Evolutionary conservation across 2,888 invertebrate genomes (phyloP).

Genomic region (Agapostemon virescens): DNA sequence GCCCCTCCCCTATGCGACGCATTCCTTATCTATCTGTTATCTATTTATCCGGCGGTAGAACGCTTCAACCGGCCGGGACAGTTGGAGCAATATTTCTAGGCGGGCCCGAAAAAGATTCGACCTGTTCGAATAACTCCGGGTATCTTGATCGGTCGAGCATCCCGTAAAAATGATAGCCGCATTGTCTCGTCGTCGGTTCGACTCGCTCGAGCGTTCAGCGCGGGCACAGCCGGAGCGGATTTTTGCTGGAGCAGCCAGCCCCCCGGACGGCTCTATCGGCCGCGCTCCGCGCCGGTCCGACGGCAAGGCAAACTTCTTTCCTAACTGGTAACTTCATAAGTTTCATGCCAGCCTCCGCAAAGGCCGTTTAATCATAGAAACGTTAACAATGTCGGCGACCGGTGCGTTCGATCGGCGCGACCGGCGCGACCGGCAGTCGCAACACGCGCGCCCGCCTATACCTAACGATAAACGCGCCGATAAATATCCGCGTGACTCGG

Average conservation of each 20-base stretch:
- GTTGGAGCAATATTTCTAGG: conserved; percentile 5
- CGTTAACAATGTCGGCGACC: conserved; percentile 16
- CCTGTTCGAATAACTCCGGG: conserved; percentile 1
- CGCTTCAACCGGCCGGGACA: background rate
- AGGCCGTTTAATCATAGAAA: conserved; percentile 41
- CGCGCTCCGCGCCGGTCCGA: background rate
- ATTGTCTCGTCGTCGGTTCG: conserved; percentile 4
- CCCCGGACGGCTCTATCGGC: conserved; percentile 21
- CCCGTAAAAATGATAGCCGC: background rate
- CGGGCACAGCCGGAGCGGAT: background rate
- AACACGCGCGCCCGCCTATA: conserved; percentile 16
- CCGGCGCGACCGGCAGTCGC: background rate
- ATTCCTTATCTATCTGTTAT: background rate
- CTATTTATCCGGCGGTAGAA: background rate
- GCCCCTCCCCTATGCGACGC: background rate
- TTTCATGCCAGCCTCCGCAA: conserved; percentile 32
- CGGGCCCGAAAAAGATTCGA: background rate
- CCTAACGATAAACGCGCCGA: conserved; percentile 39
- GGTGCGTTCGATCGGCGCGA: conserved; percentile 23
- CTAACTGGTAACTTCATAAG: conserved; percentile 18
- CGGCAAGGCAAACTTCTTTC: conserved; percentile 48
- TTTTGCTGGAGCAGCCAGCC: background rate
- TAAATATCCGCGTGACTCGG: conserved; percentile 44
- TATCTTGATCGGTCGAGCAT: conserved; percentile 10
- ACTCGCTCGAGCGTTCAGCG: conserved; percentile 4